A percentile compares a stretch with the other conserved stretches of the same genome.
Conservation (phyloP, 2,797 vertebrate genomes). For the Huso huso region DNA sequence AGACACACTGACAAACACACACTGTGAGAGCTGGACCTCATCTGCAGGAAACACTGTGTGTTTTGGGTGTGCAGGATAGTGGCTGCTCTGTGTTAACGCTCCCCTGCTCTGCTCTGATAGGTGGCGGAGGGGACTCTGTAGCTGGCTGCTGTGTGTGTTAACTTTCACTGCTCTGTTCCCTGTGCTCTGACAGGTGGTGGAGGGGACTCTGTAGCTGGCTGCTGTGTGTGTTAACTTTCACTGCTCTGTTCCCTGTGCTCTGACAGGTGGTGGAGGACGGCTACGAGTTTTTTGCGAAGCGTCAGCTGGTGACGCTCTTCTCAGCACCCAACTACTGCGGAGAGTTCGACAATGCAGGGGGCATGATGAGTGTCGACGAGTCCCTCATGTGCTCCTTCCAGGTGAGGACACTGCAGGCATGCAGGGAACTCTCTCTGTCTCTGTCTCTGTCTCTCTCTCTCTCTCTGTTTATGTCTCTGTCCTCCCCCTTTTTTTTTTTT, state of each 20-base stretch:
- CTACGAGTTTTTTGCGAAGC: slow-evolving; percentile 98
- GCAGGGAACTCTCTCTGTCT: no score
- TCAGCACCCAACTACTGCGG: slow-evolving; percentile 98
- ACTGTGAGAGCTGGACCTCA: background rate
- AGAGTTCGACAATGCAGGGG: slow-evolving; percentile 96
- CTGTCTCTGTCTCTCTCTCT: background rate
- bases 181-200: slow-evolving; percentile 75
- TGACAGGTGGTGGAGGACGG: slow-evolving; percentile 95
- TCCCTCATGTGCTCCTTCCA: slow-evolving; percentile 99
- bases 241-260: slow-evolving; percentile 1
- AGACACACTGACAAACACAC: background rate
- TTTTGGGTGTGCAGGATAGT: background rate
- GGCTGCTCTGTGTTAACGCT: background rate
- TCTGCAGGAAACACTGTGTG: background rate
- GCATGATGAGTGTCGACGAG: slow-evolving; percentile 99
- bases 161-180: background rate
- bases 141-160: no score
- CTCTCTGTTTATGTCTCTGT: slow-evolving; percentile 2
- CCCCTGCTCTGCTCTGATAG: no score
- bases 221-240: no score
- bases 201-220: slow-evolving; percentile 33
- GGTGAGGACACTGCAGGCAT: slow-evolving; percentile 47
- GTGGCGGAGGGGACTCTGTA: no score
- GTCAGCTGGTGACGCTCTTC: slow-evolving; percentile 96
- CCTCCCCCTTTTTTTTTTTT: no score